Evolutionary conservation across 1,140 invertebrate genomes (phyloP).

Genomic region (Drosophila navojoa): DNA sequence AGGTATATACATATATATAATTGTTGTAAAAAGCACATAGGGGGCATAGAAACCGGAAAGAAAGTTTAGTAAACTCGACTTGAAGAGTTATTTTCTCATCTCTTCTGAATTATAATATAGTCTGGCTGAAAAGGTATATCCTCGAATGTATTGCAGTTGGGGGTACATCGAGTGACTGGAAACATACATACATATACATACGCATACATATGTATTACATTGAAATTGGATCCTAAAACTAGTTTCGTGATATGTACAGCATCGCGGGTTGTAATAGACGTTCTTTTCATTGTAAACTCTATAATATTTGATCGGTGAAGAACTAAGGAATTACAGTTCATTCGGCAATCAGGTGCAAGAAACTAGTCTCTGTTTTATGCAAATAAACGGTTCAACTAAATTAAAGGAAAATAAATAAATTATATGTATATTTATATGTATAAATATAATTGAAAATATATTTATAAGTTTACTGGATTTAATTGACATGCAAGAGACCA

Average conservation of each 20-base stretch:
- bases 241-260: slow-evolving; percentile 3
- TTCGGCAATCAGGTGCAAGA: slow-evolving; percentile 73
- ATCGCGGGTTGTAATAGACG: neutral
- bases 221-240: neutral
- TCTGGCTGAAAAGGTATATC: neutral
- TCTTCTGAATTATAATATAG: neutral
- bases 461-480: slow-evolving; percentile 39
- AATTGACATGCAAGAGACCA: slow-evolving; percentile 72
- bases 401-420: slow-evolving; percentile 5
- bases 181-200: slow-evolving; percentile 19
- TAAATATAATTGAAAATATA: slow-evolving; percentile 11
- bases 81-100: neutral
- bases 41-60: slow-evolving; percentile 5
- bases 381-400: slow-evolving; percentile 47
- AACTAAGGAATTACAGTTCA: slow-evolving; percentile 70
- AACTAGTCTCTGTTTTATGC: slow-evolving; percentile 62
- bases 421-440: neutral
- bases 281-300: slow-evolving; percentile 35
- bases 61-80: neutral
- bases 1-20: slow-evolving; percentile 31
- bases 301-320: slow-evolving; percentile 51
- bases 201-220: neutral
- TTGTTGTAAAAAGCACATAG: neutral
- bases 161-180: neutral
- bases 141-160: no score